These are phyloP conservation scores for Euthynnus affinis DNA, from an alignment of 2,797 vertebrate species.

Conservation along the genomic window DNA sequence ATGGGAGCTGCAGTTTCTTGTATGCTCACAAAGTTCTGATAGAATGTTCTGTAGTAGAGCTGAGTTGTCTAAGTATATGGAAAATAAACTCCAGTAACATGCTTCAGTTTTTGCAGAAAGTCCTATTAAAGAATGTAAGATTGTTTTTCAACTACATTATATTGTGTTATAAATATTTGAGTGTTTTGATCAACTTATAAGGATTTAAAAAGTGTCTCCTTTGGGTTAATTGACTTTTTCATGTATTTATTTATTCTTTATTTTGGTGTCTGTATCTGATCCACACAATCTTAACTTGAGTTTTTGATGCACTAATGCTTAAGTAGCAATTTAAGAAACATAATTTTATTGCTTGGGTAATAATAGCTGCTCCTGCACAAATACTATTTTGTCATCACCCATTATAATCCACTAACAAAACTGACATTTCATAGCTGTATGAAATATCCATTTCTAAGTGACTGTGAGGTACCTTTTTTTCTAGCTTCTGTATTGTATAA, in stretches of 20 bases:
- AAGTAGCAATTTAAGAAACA: background rate
- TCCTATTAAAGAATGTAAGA: too few species aligned
- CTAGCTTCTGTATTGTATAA: constrained; percentile 11
- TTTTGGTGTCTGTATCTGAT: constrained; percentile 12
- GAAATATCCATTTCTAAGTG: constrained; percentile 34
- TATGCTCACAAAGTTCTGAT: too few species aligned
- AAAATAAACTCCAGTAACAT: too few species aligned
- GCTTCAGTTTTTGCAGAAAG: too few species aligned
- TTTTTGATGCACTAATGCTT: constrained; percentile 18
- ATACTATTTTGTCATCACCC: constrained; percentile 48
- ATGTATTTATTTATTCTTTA: background rate
- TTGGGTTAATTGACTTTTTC: background rate
- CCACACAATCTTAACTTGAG: background rate
- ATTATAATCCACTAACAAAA: constrained; percentile 39
- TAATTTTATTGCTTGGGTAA: constrained; percentile 34
- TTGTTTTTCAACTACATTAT: too few species aligned
- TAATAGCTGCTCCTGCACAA: constrained; percentile 22
- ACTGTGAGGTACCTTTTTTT: constrained; percentile 5
- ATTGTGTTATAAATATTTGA: too few species aligned
- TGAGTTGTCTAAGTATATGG: too few species aligned
- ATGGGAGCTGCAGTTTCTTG: too few species aligned
- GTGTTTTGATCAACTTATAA: too few species aligned
- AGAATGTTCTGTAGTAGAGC: too few species aligned
- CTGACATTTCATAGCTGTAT: constrained; percentile 43
- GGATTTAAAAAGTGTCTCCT: background rate